Evolutionary conservation across 2,113 vertebrate genomes (phyloP).

Genomic region (Pionites leucogaster): DNA sequence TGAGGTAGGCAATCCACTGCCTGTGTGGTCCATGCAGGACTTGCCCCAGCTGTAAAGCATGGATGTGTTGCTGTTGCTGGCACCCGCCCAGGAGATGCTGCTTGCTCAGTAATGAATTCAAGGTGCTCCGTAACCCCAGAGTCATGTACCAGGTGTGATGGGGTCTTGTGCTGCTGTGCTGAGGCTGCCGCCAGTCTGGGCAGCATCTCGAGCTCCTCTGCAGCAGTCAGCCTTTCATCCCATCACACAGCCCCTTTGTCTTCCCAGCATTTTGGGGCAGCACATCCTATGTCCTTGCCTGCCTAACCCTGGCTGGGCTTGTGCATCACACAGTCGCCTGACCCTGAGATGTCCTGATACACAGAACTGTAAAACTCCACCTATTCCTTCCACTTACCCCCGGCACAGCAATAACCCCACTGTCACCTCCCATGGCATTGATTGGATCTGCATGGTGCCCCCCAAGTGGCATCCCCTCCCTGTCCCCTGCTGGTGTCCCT

Average conservation of each 20-base stretch:
- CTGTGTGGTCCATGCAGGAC: background rate
- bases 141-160: rapidly evolving
- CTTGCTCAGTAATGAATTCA: background rate
- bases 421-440: background rate
- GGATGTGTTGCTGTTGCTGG: background rate
- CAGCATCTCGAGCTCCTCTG: rapidly evolving
- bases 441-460: rapidly evolving
- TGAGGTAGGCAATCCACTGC: rapidly evolving
- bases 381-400: background rate
- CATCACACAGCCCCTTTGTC: background rate
- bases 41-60: background rate
- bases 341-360: background rate
- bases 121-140: background rate
- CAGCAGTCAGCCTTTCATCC: background rate
- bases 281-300: background rate
- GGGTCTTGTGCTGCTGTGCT: rapidly evolving
- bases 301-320: background rate
- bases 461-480: background rate
- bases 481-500: background rate
- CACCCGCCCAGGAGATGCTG: slow-evolving; percentile 5
- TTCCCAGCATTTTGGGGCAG: background rate
- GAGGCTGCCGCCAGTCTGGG: rapidly evolving
- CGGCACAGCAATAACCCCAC: background rate
- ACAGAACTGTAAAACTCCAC: background rate
- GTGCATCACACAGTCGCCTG: rapidly evolving